A percentile compares a stretch with the other conserved stretches of the same genome.
phyloP scores from a whole-genome alignment of 2,797 vertebrate genomes.

The Micropoecilia bifurca region DNA sequence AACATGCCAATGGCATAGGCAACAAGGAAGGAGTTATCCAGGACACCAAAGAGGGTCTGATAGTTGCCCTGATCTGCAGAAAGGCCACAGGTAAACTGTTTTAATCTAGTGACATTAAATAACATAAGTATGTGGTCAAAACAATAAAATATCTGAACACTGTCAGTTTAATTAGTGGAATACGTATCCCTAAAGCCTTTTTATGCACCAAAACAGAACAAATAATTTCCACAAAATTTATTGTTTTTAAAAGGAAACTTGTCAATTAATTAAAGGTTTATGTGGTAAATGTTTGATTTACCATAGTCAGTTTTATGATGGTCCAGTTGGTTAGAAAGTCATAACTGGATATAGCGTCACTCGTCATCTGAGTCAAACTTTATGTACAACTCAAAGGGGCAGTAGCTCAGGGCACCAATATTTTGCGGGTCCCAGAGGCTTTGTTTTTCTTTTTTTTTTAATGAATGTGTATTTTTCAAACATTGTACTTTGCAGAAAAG shows the following conservation, averaged over 20 bases:
- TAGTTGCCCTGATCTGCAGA: constrained; percentile 91
- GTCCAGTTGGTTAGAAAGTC: background rate
- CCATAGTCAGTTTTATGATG: background rate
- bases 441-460: too few species aligned
- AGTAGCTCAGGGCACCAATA: too few species aligned
- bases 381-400: too few species aligned
- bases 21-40: constrained; percentile 96
- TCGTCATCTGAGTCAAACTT: too few species aligned
- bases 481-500: too few species aligned
- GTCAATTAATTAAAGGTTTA: background rate
- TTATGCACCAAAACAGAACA: background rate
- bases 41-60: constrained; percentile 87
- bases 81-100: constrained; percentile 21
- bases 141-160: background rate
- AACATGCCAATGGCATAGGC: constrained; percentile 98
- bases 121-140: background rate
- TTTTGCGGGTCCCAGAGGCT: too few species aligned
- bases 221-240: background rate
- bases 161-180: background rate
- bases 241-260: background rate
- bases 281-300: background rate
- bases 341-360: background rate
- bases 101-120: background rate
- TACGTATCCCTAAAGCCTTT: background rate
- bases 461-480: too few species aligned